A percentile compares a stretch with the other conserved stretches of the same genome.
phyloP scores from a whole-genome alignment of 2,113 vertebrate genomes.

The Dermatemys mawii region DNA sequence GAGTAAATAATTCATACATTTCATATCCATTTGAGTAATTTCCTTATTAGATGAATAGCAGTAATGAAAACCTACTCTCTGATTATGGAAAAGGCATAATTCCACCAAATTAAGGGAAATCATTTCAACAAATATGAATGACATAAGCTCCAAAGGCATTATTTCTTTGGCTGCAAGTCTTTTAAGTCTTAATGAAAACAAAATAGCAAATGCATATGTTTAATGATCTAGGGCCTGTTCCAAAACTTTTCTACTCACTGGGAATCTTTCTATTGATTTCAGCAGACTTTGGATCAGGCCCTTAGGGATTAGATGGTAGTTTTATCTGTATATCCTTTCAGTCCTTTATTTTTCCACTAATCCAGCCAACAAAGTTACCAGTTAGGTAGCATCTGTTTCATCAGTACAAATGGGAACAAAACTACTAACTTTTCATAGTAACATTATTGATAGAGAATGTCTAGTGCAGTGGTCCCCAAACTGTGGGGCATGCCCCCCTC shows the following conservation, averaged over 20 bases:
- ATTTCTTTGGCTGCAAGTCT: not conserved
- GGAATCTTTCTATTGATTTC: not conserved
- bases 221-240: not conserved
- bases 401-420: too few relatives aligned
- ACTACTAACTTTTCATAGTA: too few relatives aligned
- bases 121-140: not conserved
- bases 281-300: not conserved
- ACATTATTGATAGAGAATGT: too few relatives aligned
- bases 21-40: not conserved
- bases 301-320: not conserved
- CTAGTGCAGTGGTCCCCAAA: too few relatives aligned
- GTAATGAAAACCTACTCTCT: not conserved
- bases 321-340: not conserved
- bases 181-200: not conserved
- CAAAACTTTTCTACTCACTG: not conserved
- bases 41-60: not conserved
- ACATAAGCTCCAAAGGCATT: constrained; percentile 4
- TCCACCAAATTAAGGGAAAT: not conserved
- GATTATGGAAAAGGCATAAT: not conserved
- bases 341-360: not conserved
- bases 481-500: too few relatives aligned
- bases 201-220: not conserved
- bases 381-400: not conserved
- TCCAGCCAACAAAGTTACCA: not conserved
- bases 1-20: not conserved